phyloP scores from a whole-genome alignment of 2,797 vertebrate genomes.

The Staurois parvus region DNA sequence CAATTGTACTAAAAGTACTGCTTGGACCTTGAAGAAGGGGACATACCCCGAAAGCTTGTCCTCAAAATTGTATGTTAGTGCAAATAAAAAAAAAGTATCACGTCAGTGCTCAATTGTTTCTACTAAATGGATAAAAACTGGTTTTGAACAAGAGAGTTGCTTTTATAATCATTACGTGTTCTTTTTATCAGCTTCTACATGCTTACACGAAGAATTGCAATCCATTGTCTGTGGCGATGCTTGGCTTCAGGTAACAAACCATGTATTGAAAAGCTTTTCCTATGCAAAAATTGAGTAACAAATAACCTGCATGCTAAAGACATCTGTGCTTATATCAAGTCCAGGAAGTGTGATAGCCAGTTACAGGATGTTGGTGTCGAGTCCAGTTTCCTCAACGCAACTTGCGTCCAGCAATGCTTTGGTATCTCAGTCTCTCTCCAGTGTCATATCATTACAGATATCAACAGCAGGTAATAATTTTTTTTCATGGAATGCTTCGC shows the following conservation, averaged over 20 bases:
- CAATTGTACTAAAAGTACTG: too few relatives aligned
- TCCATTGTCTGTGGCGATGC: slow-evolving; percentile 22
- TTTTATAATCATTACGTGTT: background rate
- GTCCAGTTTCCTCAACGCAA: background rate
- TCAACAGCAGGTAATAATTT: slow-evolving; percentile 25
- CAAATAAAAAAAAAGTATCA: too few relatives aligned
- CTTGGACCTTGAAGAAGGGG: too few relatives aligned
- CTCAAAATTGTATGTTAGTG: too few relatives aligned
- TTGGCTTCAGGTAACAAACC: slow-evolving; percentile 40
- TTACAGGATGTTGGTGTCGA: background rate
- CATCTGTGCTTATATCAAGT: slow-evolving; percentile 1
- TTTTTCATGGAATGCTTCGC: too few relatives aligned
- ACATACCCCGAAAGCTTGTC: too few relatives aligned
- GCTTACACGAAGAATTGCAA: slow-evolving; percentile 25
- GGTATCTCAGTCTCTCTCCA: background rate
- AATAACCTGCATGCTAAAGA: too few relatives aligned
- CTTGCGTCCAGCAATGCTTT: background rate
- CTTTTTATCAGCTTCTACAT: slow-evolving; percentile 31
- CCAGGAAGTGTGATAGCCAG: slow-evolving; percentile 34
- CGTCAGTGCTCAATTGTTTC: too few relatives aligned
- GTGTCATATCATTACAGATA: slow-evolving; percentile 18
- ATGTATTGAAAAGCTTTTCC: background rate
- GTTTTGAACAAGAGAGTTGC: too few relatives aligned
- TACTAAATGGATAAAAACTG: too few relatives aligned
- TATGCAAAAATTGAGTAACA: too few relatives aligned